Percentiles rank a stretch among this genome's conserved stretches.
phyloP scores from a whole-genome alignment of 2,113 vertebrate genomes.

The Saimiri boliviensis region DNA sequence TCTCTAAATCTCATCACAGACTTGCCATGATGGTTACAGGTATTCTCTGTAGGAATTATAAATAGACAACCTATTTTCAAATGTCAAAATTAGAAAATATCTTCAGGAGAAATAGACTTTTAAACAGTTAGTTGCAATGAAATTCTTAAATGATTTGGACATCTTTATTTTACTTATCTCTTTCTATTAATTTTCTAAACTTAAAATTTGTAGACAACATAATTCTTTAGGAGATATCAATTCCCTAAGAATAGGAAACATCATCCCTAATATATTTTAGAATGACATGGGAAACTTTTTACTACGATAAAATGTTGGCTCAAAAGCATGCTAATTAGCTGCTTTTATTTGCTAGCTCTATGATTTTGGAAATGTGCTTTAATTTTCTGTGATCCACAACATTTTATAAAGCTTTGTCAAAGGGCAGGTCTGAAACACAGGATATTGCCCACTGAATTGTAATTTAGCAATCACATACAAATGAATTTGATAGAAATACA shows the following conservation, averaged over 20 bases:
- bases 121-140: not conserved
- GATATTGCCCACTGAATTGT: slow-evolving; percentile 11
- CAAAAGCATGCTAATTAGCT: not conserved
- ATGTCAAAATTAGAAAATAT: not conserved
- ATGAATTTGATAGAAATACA: slow-evolving; percentile 45
- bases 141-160: not conserved
- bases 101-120: not conserved
- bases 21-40: not conserved
- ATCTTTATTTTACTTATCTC: not conserved
- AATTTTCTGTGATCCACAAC: not conserved
- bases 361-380: slow-evolving; percentile 12
- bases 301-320: not conserved
- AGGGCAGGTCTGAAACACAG: not conserved
- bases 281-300: not conserved
- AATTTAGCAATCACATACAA: slow-evolving; percentile 43
- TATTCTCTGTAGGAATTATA: not conserved
- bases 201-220: not conserved
- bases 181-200: slow-evolving; percentile 9
- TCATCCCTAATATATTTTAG: not conserved
- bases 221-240: not conserved
- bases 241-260: not conserved
- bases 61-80: not conserved
- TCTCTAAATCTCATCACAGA: not conserved
- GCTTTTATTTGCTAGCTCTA: not conserved
- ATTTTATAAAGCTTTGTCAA: slow-evolving; percentile 45